phyloP scores from a whole-genome alignment of 64 coral and sea anemone genomes.

The Astreopora myriophthalma region DNA sequence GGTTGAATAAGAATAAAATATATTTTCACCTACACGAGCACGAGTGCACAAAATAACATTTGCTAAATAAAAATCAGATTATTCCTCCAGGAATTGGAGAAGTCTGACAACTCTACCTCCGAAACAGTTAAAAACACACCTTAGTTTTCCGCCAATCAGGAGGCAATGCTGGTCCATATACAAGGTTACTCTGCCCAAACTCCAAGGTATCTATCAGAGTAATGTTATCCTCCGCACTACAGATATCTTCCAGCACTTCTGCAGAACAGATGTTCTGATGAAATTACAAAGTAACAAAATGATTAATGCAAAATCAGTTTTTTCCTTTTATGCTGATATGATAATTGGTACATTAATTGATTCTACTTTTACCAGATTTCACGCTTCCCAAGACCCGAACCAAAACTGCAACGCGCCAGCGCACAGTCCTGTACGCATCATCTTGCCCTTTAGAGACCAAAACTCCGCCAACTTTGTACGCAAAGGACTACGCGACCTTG shows the following conservation, averaged over 20 bases:
- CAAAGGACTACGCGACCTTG: neutral
- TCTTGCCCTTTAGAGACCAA: neutral
- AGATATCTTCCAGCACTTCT: neutral
- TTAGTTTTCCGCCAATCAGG: neutral
- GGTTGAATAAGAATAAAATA: too few species aligned
- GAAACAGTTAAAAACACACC: neutral
- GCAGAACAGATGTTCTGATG: neutral
- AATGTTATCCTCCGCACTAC: neutral
- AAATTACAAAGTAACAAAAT: neutral
- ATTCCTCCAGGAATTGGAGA: too few species aligned
- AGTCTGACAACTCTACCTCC: neutral
- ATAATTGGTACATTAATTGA: too few species aligned
- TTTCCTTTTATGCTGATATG: too few species aligned
- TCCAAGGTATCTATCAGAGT: neutral
- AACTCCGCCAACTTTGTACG: neutral
- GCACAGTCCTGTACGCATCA: neutral
- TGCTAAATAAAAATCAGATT: too few species aligned
- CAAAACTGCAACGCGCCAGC: too few species aligned
- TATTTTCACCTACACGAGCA: too few species aligned
- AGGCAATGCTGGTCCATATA: conserved; percentile 20
- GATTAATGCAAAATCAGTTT: too few species aligned
- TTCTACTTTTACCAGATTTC: too few species aligned
- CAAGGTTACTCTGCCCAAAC: neutral
- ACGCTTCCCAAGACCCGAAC: too few species aligned
- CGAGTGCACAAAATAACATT: too few species aligned